phyloP scores from a whole-genome alignment of 2,888 invertebrate species.

The Trissolcus brochymenae region DNA sequence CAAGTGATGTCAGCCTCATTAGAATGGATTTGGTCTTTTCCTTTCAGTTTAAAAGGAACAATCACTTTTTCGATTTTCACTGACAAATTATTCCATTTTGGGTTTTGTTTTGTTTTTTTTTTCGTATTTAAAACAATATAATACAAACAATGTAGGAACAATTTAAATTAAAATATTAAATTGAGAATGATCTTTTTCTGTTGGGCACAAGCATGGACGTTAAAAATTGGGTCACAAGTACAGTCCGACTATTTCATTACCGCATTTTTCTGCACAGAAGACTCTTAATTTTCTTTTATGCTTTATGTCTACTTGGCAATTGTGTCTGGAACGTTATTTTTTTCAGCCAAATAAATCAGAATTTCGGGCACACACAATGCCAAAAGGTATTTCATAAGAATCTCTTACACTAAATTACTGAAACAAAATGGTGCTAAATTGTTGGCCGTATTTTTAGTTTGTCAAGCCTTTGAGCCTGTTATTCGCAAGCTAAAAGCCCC shows the following conservation, averaged over 20 bases:
- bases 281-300: slow-evolving; percentile 55
- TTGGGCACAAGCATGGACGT: background rate
- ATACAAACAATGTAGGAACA: too few relatives aligned
- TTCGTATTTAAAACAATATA: too few relatives aligned
- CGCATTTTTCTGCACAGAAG: slow-evolving; percentile 37
- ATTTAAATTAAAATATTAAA: slow-evolving; percentile 3
- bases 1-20: background rate
- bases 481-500: slow-evolving; percentile 10
- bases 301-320: slow-evolving; percentile 48
- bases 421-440: slow-evolving; percentile 23
- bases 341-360: slow-evolving; percentile 42
- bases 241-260: slow-evolving; percentile 36
- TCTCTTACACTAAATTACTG: slow-evolving; percentile 35
- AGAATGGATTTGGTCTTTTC: background rate
- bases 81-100: too few relatives aligned
- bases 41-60: background rate
- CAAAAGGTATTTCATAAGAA: slow-evolving; percentile 42
- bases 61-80: too few relatives aligned
- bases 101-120: too few relatives aligned
- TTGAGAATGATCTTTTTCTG: background rate
- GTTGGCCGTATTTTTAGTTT: background rate
- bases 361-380: slow-evolving; percentile 33
- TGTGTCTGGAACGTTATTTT: slow-evolving; percentile 27
- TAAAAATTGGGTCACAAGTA: slow-evolving; percentile 33
- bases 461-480: background rate